Evolutionary conservation across 2,888 invertebrate genomes (phyloP).

Genomic region (Altica lythri): DNA sequence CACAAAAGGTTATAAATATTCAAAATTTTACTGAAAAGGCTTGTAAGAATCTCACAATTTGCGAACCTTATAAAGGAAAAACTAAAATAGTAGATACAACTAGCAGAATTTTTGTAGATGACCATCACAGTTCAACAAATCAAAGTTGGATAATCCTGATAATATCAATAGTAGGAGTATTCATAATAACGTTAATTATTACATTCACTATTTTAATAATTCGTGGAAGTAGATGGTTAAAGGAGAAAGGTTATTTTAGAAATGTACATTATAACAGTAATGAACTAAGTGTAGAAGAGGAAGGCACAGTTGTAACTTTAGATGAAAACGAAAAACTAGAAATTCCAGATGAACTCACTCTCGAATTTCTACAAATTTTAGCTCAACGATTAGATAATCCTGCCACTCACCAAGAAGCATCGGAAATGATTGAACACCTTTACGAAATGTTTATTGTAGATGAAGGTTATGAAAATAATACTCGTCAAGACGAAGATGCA

Average conservation of each 20-base stretch:
- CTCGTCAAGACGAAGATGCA: constrained; percentile 56
- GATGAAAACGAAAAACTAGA: constrained; percentile 59
- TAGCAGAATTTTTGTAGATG: constrained; percentile 46
- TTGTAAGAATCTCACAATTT: constrained; percentile 65
- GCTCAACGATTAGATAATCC: constrained; percentile 73
- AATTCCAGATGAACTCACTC: constrained; percentile 74
- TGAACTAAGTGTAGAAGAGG: constrained; percentile 62
- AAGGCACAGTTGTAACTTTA: constrained; percentile 50
- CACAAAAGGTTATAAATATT: constrained; percentile 67
- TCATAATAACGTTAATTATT: constrained; percentile 61
- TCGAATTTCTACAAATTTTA: constrained; percentile 71
- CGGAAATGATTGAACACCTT: constrained; percentile 76
- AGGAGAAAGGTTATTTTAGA: constrained; percentile 62
- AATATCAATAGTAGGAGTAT: constrained; percentile 57
- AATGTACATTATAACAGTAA: constrained; percentile 61
- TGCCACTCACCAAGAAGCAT: constrained; percentile 72
- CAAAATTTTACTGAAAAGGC: constrained; percentile 66
- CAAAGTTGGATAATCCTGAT: constrained; percentile 49
- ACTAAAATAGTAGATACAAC: constrained; percentile 52
- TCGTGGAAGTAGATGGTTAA: constrained; percentile 64
- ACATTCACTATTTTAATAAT: constrained; percentile 62
- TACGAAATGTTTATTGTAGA: constrained; percentile 76
- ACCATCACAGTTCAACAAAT: constrained; percentile 42
- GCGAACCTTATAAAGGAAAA: constrained; percentile 61
- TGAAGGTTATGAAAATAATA: constrained; percentile 65